These are phyloP conservation scores for Vanessa atalanta DNA, from an alignment of 1,140 invertebrate genomes.

Conservation along the genomic window DNA sequence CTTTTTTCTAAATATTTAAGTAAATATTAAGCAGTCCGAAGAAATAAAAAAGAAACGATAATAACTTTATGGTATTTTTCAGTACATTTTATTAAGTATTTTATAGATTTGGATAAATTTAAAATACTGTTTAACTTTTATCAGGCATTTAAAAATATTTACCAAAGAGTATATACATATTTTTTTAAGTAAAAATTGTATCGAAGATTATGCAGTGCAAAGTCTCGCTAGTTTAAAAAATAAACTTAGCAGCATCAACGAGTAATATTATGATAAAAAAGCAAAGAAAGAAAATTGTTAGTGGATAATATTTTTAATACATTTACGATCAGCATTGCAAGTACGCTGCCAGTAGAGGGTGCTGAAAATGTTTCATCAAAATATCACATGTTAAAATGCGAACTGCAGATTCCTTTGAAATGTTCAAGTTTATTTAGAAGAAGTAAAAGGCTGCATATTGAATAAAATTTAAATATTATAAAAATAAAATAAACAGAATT, in stretches of 20 bases:
- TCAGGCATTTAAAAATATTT: constrained; percentile 1
- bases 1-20: no score
- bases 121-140: background rate
- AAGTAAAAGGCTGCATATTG: constrained; percentile 7
- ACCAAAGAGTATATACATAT: background rate
- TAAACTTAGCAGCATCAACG: background rate
- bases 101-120: no score
- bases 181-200: background rate
- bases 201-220: background rate
- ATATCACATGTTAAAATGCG: constrained; percentile 5
- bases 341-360: background rate
- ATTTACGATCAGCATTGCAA: constrained; percentile 8
- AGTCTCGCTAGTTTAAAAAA: constrained; percentile 2
- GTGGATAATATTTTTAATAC: background rate
- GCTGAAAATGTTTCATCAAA: constrained; percentile 12
- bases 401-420: constrained; percentile 9
- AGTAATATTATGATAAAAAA: background rate
- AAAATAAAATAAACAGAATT: background rate
- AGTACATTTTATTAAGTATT: no score
- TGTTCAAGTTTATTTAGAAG: constrained; percentile 12
- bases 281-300: background rate
- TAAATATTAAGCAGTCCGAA: no score
- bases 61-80: no score
- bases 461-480: constrained; percentile 12
- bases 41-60: no score